Evolutionary conservation across 1,140 invertebrate species (phyloP).

Genomic region (Euura saliciscinereae): DNA sequence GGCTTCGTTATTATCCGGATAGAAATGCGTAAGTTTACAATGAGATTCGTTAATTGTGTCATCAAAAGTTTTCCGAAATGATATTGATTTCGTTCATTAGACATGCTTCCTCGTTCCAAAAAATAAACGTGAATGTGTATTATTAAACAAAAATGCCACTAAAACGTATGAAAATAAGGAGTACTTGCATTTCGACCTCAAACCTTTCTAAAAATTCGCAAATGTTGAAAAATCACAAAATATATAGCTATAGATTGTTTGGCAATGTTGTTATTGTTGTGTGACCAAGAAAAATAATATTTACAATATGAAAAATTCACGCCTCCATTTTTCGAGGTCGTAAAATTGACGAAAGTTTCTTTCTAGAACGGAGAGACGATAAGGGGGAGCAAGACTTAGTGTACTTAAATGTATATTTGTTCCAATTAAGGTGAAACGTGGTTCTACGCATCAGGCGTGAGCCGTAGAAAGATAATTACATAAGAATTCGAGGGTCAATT

Average conservation of each 20-base stretch:
- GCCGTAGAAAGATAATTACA: not conserved
- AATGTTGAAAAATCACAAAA: not conserved
- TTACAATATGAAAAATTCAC: not conserved
- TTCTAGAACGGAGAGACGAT: conserved; percentile 3
- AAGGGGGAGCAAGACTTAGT: not conserved
- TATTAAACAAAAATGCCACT: conserved; percentile 22
- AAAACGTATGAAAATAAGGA: not conserved
- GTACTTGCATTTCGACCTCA: not conserved
- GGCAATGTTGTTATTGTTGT: not conserved
- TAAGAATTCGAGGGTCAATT: not conserved
- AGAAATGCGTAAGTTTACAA: conserved; percentile 16
- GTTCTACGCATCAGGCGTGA: not conserved
- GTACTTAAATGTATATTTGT: not conserved
- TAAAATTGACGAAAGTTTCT: not conserved
- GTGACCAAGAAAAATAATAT: not conserved
- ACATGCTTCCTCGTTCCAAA: too few relatives aligned
- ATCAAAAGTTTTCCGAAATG: conserved; percentile 17
- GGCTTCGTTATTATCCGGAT: too few relatives aligned
- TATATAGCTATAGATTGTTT: not conserved
- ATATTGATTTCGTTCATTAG: not conserved
- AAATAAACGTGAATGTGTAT: conserved; percentile 33
- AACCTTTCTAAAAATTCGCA: not conserved
- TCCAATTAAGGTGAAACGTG: not conserved
- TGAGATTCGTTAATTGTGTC: conserved; percentile 18
- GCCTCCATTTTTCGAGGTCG: not conserved